Evolutionary conservation across 2,888 invertebrate species (phyloP), one percentile per base, ranked within the genome.

Genomic region (Sesia apiformis): DNA sequence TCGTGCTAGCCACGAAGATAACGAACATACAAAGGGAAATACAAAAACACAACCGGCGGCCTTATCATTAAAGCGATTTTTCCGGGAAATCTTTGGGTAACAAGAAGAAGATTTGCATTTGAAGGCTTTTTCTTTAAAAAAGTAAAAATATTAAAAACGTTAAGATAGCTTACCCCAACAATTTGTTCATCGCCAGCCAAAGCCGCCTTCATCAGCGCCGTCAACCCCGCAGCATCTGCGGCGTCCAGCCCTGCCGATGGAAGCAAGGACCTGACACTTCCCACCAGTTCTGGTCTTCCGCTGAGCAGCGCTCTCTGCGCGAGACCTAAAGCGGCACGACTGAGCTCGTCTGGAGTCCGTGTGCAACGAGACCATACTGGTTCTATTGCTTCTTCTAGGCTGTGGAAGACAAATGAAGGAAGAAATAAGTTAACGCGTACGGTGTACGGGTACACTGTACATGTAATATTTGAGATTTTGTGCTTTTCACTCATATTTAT

Each of bases 181-280:
- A 94, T 93, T 23, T 92, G 90, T 61, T 96, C 96, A 65, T 97
- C 96, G 3, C 95, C 95, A 5, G 93, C 91, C 39, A 96, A 90
- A 52, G 94, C 93, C 0, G 96, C 95, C 60, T 96, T 90, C 96
- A 97, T 97, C 39, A 97, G 84, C 0, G 95, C 95, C 0, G 96
- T 95, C 56, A 96, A 90, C 0, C 97, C 97, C 4, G 92, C 91
- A 39, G 94, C 93, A 68, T 96, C 96, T 0, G 94, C 90, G 0
- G 95, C 94, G 67, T 96, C 95, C 51, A 96, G 86, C 0, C 84
- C 86, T 0, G 94, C 93, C 0, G 93, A 84, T 0, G 92, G 90
- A 0, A 97, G 94, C 56, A 97, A 81, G 3, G 96, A 75, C 3
- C 94, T 90, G n/a, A 94, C 86, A 0, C 96, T 95, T 0, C 94